Conservation (phyloP, 30 jellyfish, hydroid and myxozoan genomes). For the Hydractinia echinata region DNA sequence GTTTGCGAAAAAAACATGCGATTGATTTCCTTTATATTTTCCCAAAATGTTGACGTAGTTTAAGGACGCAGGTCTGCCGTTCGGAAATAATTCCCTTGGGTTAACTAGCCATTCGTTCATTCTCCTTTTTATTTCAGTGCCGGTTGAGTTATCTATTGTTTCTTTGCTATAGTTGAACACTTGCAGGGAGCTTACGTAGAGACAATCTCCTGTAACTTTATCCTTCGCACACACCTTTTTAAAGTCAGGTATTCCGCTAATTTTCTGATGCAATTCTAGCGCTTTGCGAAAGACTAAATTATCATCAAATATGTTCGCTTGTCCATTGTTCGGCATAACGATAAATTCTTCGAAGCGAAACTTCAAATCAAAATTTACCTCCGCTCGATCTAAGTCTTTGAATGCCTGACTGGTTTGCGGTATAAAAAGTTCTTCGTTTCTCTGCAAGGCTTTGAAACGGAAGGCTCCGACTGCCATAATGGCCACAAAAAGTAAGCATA, state of each 20-base stretch:
- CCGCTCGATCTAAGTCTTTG: constrained; percentile 6
- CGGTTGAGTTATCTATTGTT: background rate
- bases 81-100: background rate
- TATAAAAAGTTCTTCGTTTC: constrained; percentile 19
- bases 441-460: constrained; percentile 16
- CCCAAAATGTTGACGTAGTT: constrained; percentile 14
- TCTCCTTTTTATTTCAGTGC: background rate
- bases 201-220: background rate
- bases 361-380: background rate
- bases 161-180: constrained; percentile 14
- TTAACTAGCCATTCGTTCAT: background rate
- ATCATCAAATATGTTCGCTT: constrained; percentile 2
- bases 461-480: constrained; percentile 19
- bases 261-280: constrained; percentile 15
- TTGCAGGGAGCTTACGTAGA: constrained; percentile 11
- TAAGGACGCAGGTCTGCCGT: constrained; percentile 15
- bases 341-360: constrained; percentile 19
- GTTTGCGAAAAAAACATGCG: background rate
- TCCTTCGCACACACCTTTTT: background rate
- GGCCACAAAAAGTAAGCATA: constrained; percentile 1
- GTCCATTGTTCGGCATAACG: background rate
- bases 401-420: constrained; percentile 25
- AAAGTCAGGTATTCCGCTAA: background rate
- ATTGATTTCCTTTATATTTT: background rate
- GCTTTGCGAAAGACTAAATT: background rate